Evolutionary conservation across 2,888 invertebrate species (phyloP), one percentile per base, ranked within the genome.

Genomic region (Aleiodes testaceus): DNA sequence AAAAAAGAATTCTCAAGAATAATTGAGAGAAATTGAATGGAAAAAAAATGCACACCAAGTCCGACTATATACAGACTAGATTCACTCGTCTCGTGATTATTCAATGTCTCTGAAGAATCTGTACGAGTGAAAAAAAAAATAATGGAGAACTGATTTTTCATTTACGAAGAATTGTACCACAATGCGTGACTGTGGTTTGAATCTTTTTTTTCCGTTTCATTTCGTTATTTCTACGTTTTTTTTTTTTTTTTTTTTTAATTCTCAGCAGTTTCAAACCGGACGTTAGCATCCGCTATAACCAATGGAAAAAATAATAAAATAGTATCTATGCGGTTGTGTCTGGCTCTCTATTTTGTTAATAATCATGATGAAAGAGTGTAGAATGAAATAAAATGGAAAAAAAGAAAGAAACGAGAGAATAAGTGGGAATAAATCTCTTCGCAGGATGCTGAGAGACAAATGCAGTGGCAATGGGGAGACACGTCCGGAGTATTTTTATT

Each of bases 41-140:
- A 82, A 83, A 81, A 83, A 80, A 80, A 78, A 68, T 66, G n/a
- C n/a, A n/a, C 74, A 68, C 77, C 74, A 80, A 79, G 81, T 79
- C 83, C 79, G 83, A 81, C 84, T 83, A 84, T 83, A 81, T 82
- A 83, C 81, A 84, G 83, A 83, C 81, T 81, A 82, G 82, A 83
- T 82, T 84, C 83, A 82, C 84, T 84, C 78, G 81, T 74, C 59
- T 30, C 16, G 18, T 36, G 59, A 59, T 59, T 16, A 42, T 59
- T 59, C 59, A 36, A 59, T 59, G 42, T 11, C 30, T 55, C 55
- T 1, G 1, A 36, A 59, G 74, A 63, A 73, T 36, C 36, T 36
- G 11, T 36, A 36, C 7, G 2, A 36, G 36, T 42, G 42, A 42
- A 59, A 59, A 42, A 36, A 59, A 36, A 55, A 55, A 30, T n/a